phyloP scores from a whole-genome alignment of 2,113 vertebrate species.

The Elachura formosa region DNA sequence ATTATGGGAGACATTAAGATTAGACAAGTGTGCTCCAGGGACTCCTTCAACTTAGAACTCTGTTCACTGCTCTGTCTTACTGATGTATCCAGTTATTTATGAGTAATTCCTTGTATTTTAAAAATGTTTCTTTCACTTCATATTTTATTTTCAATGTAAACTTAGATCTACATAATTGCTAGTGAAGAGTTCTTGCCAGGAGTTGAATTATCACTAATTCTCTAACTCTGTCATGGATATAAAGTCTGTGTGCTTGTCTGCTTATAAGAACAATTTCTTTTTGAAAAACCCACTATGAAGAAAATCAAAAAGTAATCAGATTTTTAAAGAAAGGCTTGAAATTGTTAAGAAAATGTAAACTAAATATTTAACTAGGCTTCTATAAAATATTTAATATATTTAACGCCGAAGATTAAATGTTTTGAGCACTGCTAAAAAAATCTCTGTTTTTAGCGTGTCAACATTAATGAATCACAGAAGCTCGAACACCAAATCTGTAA shows the following conservation, averaged over 20 bases:
- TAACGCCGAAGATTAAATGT: background rate
- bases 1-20: background rate
- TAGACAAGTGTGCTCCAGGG: background rate
- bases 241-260: background rate
- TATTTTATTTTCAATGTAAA: background rate
- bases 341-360: background rate
- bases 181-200: background rate
- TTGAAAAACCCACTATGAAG: background rate
- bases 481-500: background rate
- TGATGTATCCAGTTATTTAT: background rate
- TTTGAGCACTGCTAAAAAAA: background rate
- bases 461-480: rapidly evolving
- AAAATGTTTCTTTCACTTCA: background rate
- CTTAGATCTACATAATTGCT: background rate
- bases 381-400: background rate
- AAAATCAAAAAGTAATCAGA: background rate
- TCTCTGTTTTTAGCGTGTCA: background rate
- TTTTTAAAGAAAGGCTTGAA: background rate
- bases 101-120: background rate
- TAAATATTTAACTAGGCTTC: background rate
- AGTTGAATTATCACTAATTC: background rate
- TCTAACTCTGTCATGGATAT: background rate
- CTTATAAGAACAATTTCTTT: background rate
- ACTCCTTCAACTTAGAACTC: background rate
- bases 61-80: background rate